These are phyloP conservation scores for Geopemphigus sp. DNA, from an alignment of 1,140 invertebrate genomes.

Conservation along the genomic window DNA sequence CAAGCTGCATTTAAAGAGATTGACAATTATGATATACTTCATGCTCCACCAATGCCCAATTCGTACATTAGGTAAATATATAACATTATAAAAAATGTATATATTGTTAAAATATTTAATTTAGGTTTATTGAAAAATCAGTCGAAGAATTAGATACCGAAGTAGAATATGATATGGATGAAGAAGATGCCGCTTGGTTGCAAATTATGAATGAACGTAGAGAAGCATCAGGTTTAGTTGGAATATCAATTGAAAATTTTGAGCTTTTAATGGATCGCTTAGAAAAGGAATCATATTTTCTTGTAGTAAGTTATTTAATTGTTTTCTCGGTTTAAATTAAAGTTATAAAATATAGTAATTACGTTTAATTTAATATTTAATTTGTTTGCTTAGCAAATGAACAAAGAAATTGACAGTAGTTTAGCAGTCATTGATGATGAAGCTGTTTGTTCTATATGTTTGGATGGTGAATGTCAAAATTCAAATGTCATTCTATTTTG, in stretches of 20 bases:
- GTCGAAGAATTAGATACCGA: slow-evolving; percentile 88
- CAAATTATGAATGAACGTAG: slow-evolving; percentile 82
- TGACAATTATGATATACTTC: slow-evolving; percentile 73
- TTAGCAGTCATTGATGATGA: slow-evolving; percentile 85
- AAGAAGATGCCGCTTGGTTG: slow-evolving; percentile 93
- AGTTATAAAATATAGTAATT: neutral
- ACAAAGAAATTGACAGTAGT: slow-evolving; percentile 50
- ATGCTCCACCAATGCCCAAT: slow-evolving; percentile 75
- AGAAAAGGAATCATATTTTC: slow-evolving; percentile 95
- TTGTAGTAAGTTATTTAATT: slow-evolving; percentile 49
- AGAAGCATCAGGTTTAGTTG: slow-evolving; percentile 64
- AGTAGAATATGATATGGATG: slow-evolving; percentile 97
- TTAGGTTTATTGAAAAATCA: slow-evolving; percentile 89
- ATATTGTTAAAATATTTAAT: neutral
- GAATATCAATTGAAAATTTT: slow-evolving; percentile 81
- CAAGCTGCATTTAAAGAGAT: slow-evolving; percentile 79
- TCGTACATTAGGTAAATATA: slow-evolving; percentile 68
- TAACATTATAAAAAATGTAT: too few species aligned
- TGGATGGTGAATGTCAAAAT: slow-evolving; percentile 95
- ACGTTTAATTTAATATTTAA: neutral
- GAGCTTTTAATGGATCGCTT: slow-evolving; percentile 94
- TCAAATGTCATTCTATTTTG: slow-evolving; percentile 96
- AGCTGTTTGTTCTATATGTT: slow-evolving; percentile 95
- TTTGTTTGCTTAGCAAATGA: slow-evolving; percentile 48
- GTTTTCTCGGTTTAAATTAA: neutral